These are phyloP conservation scores for Helleia helle DNA, from an alignment of 2,888 invertebrate species.

Conservation along the genomic window DNA sequence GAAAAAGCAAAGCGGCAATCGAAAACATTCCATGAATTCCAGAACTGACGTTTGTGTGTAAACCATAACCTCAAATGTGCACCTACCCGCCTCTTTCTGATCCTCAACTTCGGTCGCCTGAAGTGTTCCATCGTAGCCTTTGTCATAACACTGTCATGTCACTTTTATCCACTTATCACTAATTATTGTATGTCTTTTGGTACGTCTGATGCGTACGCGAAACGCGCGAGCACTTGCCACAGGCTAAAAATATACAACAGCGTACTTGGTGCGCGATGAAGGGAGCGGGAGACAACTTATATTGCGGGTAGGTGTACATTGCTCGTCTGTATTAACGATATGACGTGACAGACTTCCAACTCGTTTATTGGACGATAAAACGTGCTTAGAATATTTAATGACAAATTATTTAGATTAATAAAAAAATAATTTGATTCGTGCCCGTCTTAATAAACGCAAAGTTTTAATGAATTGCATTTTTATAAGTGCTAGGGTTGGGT, in stretches of 20 bases:
- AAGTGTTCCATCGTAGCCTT: constrained; percentile 53
- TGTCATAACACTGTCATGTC: constrained; percentile 61
- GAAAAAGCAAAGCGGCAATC: neutral
- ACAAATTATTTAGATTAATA: neutral
- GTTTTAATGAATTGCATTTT: neutral
- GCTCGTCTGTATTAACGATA: constrained; percentile 12
- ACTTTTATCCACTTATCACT: constrained; percentile 25
- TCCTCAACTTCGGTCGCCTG: constrained; percentile 45
- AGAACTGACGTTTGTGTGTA: neutral
- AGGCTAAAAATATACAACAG: constrained; percentile 47
- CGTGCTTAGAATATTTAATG: neutral
- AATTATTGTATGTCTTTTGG: constrained; percentile 23
- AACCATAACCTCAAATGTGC: neutral
- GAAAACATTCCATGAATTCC: constrained; percentile 1
- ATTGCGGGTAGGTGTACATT: constrained; percentile 16
- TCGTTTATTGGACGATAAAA: neutral
- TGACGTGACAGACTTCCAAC: constrained; percentile 8
- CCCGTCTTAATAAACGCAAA: constrained; percentile 4
- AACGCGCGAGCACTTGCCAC: constrained; percentile 42
- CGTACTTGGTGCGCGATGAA: constrained; percentile 1
- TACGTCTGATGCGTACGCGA: constrained; percentile 25
- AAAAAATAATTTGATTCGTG: constrained; percentile 5
- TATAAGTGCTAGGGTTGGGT: too few species aligned
- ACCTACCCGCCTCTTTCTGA: constrained; percentile 44
- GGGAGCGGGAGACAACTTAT: constrained; percentile 20